Base-by-base conservation (phyloP, 2,797 vertebrate genomes). In the Smutsia temminckii region DNA sequence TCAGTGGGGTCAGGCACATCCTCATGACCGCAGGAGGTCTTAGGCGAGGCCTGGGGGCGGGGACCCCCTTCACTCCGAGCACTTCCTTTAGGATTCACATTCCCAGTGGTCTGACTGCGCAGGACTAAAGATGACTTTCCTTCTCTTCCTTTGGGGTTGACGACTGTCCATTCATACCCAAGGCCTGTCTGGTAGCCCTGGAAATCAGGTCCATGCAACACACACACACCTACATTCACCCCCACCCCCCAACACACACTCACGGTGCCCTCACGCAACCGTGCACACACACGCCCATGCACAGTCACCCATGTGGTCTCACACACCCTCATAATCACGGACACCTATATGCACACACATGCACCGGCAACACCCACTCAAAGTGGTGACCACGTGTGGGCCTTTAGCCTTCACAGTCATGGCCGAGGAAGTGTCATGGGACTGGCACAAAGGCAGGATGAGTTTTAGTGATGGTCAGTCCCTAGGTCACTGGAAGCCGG, bases 11-110 rank as follows among this genome's bases (percentile, higher is more conserved):
- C 80, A 17, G 3, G 10, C 29, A 1, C 29, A 1, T 34, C 42
- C 18, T 27, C 11, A 9, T 2, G 1, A 4, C 32, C 0, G 53
- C 29, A 4, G 32, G 59, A 72, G 57, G 13, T 29, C 20, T 11
- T 75, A 37, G 72, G n/a, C 34, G 2, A 17, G 71, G 34, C 0
- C 6, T n/a, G 49, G 29, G 40, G 11, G 6, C 18, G 25, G 1
- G 1, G 51, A 21, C 40, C 25, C 32, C n/a, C 21, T 23, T 4
- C n/a, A 7, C 8, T 4, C 16, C 9, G 8, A 29, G 2, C 37
- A 8, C 4, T 84, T 71, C 42, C 6, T 34, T n/a, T 64, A 21
- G 34, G 5, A 53, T 6, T 42, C 10, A 4, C 6, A 13, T 37
- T 93, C 71, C 81, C 12, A 4, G 40, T 0, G 29, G 42, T 8